These are phyloP conservation scores for Tichodroma muraria DNA, from an alignment of 2,113 vertebrate species.

Conservation along the genomic window DNA sequence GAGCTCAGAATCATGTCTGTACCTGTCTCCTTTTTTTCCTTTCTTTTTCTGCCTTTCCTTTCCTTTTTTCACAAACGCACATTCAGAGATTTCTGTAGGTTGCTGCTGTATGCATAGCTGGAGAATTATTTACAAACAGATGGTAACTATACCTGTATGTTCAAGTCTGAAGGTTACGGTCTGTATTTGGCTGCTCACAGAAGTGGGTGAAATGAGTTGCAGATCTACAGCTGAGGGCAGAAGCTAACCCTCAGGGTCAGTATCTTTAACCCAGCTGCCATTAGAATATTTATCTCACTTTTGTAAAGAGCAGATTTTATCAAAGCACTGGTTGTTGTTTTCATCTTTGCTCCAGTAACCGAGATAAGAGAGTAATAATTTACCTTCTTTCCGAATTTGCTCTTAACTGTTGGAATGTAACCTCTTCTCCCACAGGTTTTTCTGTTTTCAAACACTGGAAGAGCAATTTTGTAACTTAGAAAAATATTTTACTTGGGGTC, in stretches of 20 bases:
- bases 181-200: background rate
- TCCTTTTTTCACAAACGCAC: background rate
- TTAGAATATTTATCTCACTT: slow-evolving; percentile 10
- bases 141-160: background rate
- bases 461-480: slow-evolving; percentile 13
- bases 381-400: background rate
- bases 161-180: background rate
- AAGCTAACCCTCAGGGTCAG: background rate
- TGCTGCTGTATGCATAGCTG: background rate
- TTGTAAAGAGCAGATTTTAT: slow-evolving; percentile 27
- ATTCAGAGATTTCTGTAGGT: background rate
- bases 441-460: slow-evolving; percentile 23
- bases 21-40: background rate
- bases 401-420: slow-evolving; percentile 27
- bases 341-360: slow-evolving; percentile 20
- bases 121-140: background rate
- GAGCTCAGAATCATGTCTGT: background rate
- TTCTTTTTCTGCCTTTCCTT: too few relatives aligned
- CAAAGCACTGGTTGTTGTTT: background rate
- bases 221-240: background rate
- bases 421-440: slow-evolving; percentile 18
- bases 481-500: slow-evolving; percentile 24
- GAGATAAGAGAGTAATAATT: slow-evolving; percentile 43
- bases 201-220: background rate
- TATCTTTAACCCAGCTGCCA: slow-evolving; percentile 12